These are phyloP conservation scores for Perca schrenkii DNA, from an alignment of 2,113 vertebrate species.

Conservation along the genomic window DNA sequence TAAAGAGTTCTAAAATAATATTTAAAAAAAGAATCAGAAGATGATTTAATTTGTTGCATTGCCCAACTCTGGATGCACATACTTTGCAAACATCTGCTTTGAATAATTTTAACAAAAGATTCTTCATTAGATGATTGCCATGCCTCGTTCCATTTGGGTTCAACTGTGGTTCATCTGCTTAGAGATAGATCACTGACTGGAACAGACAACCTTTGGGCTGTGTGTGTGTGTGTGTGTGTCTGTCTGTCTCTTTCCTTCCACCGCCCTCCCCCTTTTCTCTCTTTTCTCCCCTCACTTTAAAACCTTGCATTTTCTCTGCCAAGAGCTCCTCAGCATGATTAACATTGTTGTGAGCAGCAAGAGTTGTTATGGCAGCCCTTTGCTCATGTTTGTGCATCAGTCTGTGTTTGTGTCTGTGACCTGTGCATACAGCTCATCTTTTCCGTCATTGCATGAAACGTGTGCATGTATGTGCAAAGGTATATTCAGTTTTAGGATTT, in stretches of 20 bases:
- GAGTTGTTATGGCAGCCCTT: conserved; percentile 27
- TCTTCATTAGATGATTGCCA: conserved; percentile 40
- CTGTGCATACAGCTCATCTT: not conserved
- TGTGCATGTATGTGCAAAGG: not conserved
- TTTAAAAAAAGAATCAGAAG: not conserved
- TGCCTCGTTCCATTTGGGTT: conserved; percentile 60
- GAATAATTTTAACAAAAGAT: conserved; percentile 19
- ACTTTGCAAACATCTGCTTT: conserved; percentile 16
- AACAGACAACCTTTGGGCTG: conserved; percentile 41
- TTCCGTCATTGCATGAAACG: not conserved
- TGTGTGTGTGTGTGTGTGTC: conserved; percentile 2
- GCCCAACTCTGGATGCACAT: not conserved
- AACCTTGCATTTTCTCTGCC: conserved; percentile 19
- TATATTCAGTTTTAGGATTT: not conserved
- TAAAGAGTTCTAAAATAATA: not conserved
- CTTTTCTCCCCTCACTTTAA: conserved; percentile 22
- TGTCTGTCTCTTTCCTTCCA: conserved; percentile 1
- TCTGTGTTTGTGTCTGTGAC: conserved; percentile 19
- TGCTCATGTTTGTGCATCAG: conserved; percentile 24
- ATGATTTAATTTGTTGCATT: conserved; percentile 14
- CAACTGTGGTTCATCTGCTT: conserved; percentile 56
- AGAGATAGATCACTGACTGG: conserved; percentile 43
- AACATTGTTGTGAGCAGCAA: conserved; percentile 41
- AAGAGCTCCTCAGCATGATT: conserved; percentile 47
- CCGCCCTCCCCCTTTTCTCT: not conserved